phyloP scores from a whole-genome alignment of 2,797 vertebrate species.

The Furcifer pardalis region DNA sequence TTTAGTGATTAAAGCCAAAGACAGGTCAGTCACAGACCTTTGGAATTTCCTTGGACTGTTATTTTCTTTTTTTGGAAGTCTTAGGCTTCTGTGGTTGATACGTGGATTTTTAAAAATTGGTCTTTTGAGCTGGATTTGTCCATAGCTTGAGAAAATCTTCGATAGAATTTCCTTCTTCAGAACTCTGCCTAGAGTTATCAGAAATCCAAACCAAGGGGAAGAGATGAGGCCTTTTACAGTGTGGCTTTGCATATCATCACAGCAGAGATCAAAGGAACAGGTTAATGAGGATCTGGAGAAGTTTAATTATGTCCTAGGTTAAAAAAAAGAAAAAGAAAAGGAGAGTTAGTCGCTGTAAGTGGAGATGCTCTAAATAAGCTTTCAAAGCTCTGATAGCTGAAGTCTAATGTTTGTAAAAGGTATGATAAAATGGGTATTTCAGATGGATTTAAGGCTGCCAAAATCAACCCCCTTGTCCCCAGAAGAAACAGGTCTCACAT shows the following conservation, averaged over 20 bases:
- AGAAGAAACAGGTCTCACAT: constrained; percentile 50
- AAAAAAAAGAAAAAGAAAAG: constrained; percentile 55
- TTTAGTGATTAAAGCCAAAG: constrained; percentile 99
- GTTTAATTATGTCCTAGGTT: constrained; percentile 86
- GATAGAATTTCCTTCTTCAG: constrained; percentile 73
- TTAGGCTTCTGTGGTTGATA: constrained; percentile 86
- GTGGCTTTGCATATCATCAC: constrained; percentile 88
- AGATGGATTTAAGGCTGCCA: constrained; percentile 65
- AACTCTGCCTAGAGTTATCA: constrained; percentile 84
- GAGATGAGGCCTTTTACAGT: constrained; percentile 79
- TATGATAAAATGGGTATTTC: constrained; percentile 75
- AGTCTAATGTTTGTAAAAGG: constrained; percentile 78
- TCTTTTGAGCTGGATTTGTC: constrained; percentile 82
- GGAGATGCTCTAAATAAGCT: constrained; percentile 82
- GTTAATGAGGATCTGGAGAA: constrained; percentile 82
- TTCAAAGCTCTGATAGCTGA: constrained; percentile 85
- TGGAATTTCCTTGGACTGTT: constrained; percentile 88
- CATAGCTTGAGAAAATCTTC: constrained; percentile 75
- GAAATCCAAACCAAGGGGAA: constrained; percentile 83
- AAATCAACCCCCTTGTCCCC: constrained; percentile 53
- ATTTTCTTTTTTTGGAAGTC: constrained; percentile 87
- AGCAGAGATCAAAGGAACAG: constrained; percentile 87
- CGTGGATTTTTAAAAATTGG: constrained; percentile 82
- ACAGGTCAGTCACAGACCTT: constrained; percentile 95
- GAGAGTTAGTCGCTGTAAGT: constrained; percentile 79